Evolutionary conservation across 2,888 invertebrate genomes (phyloP), one percentile per base, ranked within the genome.

Genomic region (Osmoderma eremita): DNA sequence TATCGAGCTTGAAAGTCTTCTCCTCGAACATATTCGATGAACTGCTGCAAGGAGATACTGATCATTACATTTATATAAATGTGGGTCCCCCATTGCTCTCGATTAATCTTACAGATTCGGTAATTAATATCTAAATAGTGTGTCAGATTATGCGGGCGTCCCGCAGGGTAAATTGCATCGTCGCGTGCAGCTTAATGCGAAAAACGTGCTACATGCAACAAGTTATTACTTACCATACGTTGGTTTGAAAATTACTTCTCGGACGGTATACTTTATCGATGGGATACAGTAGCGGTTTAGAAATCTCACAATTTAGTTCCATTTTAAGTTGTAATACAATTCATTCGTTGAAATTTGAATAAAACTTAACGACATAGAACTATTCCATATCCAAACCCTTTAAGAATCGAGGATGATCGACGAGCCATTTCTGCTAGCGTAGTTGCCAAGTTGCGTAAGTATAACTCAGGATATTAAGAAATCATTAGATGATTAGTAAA

Each of bases 31-130:
- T 41, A 8, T 58, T 15, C 1, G 45, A 61, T 13, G 58, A 45
- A 61, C 42, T 45, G 30, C 6, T 30, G 45, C 45, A 61, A 36
- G 36, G 13, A 12, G 38, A 17, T 5, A 38, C 12, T 8, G 17
- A 38, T 3, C 18, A 3, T 30, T 30, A 30, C 1, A 30, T 30
- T 30, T 30, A 30, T n/a, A 30, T 51, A 13, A 10, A 63, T 51
- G 41, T 20, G 63, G 63, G 63, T 30, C 63, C 63, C 63, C 18
- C 53, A 63, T 63, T 30, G 30, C 42, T 53, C 6, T 30, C 8
- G 30, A 63, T 51, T 5, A 30, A 24, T 53, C 6, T 30, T 8
- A 8, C 17, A 39, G 24, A 42, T 63, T 53, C 30, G 17, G 12
- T 62, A 63, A 63, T 42, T 49, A 30, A 24, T 20, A 22, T 17